Evolutionary conservation across 2,888 invertebrate genomes (phyloP), one percentile per base, ranked within the genome.

Genomic region (Sarcophaga variegata): DNA sequence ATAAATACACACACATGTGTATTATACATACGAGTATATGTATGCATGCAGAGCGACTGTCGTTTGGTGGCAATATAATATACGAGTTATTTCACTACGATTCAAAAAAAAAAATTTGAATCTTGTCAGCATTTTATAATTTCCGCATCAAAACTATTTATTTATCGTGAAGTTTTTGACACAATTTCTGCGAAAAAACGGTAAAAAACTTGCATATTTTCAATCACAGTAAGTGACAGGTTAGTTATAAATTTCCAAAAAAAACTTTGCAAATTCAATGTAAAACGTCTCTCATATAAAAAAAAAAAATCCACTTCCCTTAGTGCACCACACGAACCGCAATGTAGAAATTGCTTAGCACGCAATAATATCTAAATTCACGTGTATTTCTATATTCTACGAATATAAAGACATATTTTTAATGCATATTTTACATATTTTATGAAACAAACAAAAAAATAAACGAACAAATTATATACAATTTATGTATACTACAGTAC

Each of bases 281-380:
- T 54, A 54, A 54, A 54, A 54, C 2, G 12, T 54, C 54, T 54
- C 54, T 54, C 17, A 54, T 54, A 14, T 2, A 14, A 10, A 54
- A 14, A 54, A 14, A 1, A 3, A 54, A 14, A 17, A 14, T 54
- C 54, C 14, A 4, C 54, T 17, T 54, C 54, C 12, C 54, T 2
- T 37, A 37, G 37, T 54, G 54, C 54, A 54, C 54, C 17, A 54
- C 17, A 54, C 17, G 17, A 54, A 54, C 54, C 54, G 54, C 17
- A 54, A 54, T 4, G 1, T 12, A 17, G 0, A 54, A 72, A 27
- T 72, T 37, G 71, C 59, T 60, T n/a, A 60, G 27, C 37, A 72
- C 59, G 71, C 71, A 72, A 60, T 14, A 14, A 72, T 72, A 27
- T 60, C 71, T 72, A 37, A 72, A 59, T 59, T 72, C 37, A 72